Evolutionary conservation across 2,888 invertebrate species (phyloP), one percentile per base, ranked within the genome.

Genomic region (Mythimna loreyi): DNA sequence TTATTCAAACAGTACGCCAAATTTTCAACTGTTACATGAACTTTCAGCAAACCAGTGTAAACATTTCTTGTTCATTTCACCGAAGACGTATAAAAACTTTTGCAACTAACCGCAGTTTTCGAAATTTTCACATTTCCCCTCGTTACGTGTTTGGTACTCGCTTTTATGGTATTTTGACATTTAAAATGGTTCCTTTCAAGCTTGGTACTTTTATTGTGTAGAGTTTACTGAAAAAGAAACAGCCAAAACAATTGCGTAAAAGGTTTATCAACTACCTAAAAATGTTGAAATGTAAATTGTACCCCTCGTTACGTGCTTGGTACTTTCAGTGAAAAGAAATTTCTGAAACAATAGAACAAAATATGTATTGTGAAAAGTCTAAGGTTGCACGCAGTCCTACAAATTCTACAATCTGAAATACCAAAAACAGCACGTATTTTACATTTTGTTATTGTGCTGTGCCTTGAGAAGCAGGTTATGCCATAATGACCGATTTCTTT

Each of bases 41-140:
- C 13, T 43, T 66, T 16, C 6, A 43, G 1, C 7, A 23, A 53
- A 43, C 40, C 5, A 23, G 7, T 33, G 33, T 6, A 33, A 66
- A 62, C 5, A 19, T 36, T 67, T 67, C 9, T 64, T 66, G 60
- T 61, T 13, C n/a, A 63, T 61, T 25, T 43, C 1, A 40, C 43
- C 16, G 43, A 53, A 53, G 21, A 21, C 53, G 0, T 45, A 61
- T 1, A 52, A 62, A 66, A 28, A 50, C 1, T 59, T 65, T 30
- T 7, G 19, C 0, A 59, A 49, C 21, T 21, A 30, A 6, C 28
- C 16, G 9, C 4, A 19, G 19, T 23, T 36, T n/a, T 19, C 5
- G 25, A 50, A 25, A 36, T 9, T 19, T 19, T 36, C n/a, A 9
- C 3, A 0, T 33, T 60, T 23, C 30, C 33, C 23, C 25, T 50